Conservation (phyloP, 2,797 vertebrate species). For the Crypturellus tataupa region DNA sequence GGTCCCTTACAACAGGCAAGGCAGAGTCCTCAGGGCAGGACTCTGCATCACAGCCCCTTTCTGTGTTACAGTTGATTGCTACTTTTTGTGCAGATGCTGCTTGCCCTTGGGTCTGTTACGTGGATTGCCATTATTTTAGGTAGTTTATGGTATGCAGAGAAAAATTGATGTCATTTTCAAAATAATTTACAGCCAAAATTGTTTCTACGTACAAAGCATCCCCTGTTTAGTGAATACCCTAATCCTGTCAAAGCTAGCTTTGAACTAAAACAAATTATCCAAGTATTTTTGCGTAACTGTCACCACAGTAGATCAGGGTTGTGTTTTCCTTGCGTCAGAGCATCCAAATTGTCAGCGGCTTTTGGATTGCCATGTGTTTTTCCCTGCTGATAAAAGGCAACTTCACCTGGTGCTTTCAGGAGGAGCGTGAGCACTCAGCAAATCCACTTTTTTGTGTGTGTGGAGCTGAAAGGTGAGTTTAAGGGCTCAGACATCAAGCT, state of each 20-base stretch:
- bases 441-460: background rate
- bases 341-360: background rate
- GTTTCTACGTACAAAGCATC: background rate
- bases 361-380: background rate
- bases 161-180: background rate
- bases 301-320: background rate
- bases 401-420: background rate
- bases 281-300: background rate
- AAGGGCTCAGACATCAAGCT: background rate
- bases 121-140: background rate
- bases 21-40: background rate
- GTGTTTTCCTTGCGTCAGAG: fast-evolving
- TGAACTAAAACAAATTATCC: background rate
- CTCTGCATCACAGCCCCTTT: background rate
- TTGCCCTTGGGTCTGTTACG: background rate
- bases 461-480: fast-evolving
- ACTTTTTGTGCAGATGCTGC: background rate
- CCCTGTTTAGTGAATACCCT: background rate
- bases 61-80: background rate
- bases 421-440: background rate
- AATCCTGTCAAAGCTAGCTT: conserved; percentile 3
- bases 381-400: background rate
- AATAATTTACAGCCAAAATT: background rate
- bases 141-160: background rate
- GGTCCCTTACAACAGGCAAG: background rate